Evolutionary conservation across 2,888 invertebrate species (phyloP).

Genomic region (Xylota segnis): DNA sequence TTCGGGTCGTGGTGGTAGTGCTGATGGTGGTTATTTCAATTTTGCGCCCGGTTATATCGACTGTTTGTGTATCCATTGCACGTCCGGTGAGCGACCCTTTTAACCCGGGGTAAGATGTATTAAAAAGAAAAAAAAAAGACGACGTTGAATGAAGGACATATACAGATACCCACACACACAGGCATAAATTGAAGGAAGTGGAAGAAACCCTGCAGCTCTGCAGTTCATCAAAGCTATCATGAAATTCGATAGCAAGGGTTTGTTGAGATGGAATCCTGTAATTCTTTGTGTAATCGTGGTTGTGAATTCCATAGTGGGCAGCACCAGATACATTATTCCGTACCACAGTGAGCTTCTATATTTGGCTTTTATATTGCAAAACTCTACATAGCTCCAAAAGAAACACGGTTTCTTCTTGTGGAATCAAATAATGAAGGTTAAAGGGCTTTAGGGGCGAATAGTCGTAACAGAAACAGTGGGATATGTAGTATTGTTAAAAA

Average conservation of each 20-base stretch:
- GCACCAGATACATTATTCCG: neutral
- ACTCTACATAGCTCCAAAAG: neutral
- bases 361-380: neutral
- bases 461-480: slow-evolving; percentile 1
- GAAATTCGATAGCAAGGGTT: slow-evolving; percentile 8
- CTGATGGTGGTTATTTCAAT: slow-evolving; percentile 65
- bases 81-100: slow-evolving; percentile 73
- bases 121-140: slow-evolving; percentile 9
- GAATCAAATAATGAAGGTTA: slow-evolving; percentile 40
- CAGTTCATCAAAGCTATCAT: slow-evolving; percentile 57
- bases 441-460: slow-evolving; percentile 27
- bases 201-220: slow-evolving; percentile 45
- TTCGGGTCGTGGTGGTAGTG: slow-evolving; percentile 12
- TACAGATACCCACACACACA: too few relatives aligned
- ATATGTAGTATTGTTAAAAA: slow-evolving; percentile 1
- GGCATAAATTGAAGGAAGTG: slow-evolving; percentile 46
- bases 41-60: slow-evolving; percentile 71
- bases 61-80: slow-evolving; percentile 71
- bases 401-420: neutral
- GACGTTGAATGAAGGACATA: slow-evolving; percentile 56
- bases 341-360: neutral
- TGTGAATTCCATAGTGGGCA: slow-evolving; percentile 9
- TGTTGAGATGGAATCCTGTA: slow-evolving; percentile 7
- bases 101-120: slow-evolving; percentile 59
- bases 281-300: slow-evolving; percentile 11